Evolutionary conservation across 2,888 invertebrate genomes (phyloP), one percentile per base, ranked within the genome.

Genomic region (Aradus depressus): DNA sequence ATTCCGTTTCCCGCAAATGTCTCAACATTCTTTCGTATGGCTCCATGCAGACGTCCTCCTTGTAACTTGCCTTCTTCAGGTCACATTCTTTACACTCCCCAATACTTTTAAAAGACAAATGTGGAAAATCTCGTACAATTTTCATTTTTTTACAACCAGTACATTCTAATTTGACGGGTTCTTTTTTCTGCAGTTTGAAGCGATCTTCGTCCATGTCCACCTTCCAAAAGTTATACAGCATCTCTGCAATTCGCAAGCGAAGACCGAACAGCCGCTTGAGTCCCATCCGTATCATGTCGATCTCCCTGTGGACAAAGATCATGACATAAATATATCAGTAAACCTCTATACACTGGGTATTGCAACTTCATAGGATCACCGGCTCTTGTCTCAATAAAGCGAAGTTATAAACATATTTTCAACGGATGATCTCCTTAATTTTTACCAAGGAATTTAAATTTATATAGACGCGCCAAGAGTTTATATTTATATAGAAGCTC

Each of bases 301-400:
- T 79, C 64, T 84, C 84, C 63, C 84, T 73, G 61, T 86, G 81
- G 42, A 86, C 70, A 41, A 87, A 69, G 43, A 70, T 67, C 34
- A 77, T 73, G 43, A 85, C 67, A 63, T 75, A 64, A 12, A 67
- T 65, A 61, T 80, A 79, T 21, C 71, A 69, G 59, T 79, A 26
- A 4, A 34, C 78, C 44, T 71, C 69, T 59, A 75, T 75, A 58
- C 28, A 86, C 68, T 8, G 81, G 73, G 60, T 77, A 75, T 66
- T 82, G n/a, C n/a, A n/a, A n/a, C n/a, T n/a, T n/a, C n/a, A n/a
- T n/a, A n/a, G n/a, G n/a, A n/a, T n/a, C n/a, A n/a, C n/a, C n/a
- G n/a, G n/a, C n/a, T n/a, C n/a, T n/a, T n/a, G n/a, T n/a, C n/a
- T n/a, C n/a, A n/a, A n/a, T n/a, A n/a, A n/a, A n/a, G n/a, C n/a